Percentiles rank a stretch among this genome's conserved stretches.
These are phyloP conservation scores for Melanerpes aurifrons DNA, from an alignment of 2,113 vertebrate species.

Conservation along the genomic window DNA sequence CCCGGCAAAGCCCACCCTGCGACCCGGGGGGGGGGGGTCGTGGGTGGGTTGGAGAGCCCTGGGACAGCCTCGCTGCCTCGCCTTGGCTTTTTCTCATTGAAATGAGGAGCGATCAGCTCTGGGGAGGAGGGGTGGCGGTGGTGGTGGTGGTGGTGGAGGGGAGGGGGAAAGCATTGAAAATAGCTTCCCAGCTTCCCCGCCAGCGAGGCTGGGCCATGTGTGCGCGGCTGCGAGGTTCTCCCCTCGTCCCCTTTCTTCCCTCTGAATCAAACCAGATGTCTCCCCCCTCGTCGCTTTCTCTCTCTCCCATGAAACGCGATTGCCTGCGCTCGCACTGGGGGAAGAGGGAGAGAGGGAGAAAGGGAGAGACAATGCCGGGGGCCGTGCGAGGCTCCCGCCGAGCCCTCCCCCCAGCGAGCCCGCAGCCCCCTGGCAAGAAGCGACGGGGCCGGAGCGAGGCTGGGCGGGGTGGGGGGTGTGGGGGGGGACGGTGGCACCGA, in stretches of 20 bases:
- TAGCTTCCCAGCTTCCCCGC: neutral
- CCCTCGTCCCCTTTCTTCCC: constrained; percentile 45
- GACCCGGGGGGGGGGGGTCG: neutral
- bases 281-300: neutral
- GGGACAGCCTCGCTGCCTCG: constrained; percentile 6
- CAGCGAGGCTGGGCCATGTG: neutral
- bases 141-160: no score
- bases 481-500: neutral
- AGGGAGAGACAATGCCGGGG: neutral
- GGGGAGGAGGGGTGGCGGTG: neutral
- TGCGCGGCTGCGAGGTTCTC: neutral
- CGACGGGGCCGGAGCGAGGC: neutral
- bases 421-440: neutral
- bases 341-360: no score
- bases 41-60: neutral
- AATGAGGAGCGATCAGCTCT: constrained; percentile 27
- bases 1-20: neutral
- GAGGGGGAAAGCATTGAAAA: constrained; percentile 20
- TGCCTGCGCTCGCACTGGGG: constrained; percentile 15
- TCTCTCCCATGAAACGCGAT: constrained; percentile 25
- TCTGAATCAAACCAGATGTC: constrained; percentile 70
- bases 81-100: constrained; percentile 48
- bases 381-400: neutral
- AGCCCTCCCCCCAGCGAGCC: neutral
- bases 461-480: no score